Evolutionary conservation across 1,140 invertebrate species (phyloP).

Genomic region (Idris sp.): DNA sequence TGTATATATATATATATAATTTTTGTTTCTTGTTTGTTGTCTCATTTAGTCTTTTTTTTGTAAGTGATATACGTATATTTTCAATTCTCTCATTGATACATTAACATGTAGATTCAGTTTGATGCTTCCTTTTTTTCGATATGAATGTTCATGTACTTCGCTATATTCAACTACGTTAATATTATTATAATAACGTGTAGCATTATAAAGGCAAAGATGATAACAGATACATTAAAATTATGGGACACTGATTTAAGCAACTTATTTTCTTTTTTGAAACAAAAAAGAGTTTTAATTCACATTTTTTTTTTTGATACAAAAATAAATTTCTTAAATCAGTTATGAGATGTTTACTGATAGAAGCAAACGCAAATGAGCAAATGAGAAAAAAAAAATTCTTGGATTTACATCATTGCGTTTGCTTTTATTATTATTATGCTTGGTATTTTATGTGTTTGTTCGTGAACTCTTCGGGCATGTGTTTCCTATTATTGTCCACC

Average conservation of each 20-base stretch:
- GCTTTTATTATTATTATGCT: neutral
- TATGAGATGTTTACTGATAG: slow-evolving; percentile 61
- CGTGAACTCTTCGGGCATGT: slow-evolving; percentile 36
- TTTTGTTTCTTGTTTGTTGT: slow-evolving; percentile 15
- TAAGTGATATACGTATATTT: slow-evolving; percentile 53
- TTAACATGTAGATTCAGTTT: slow-evolving; percentile 57
- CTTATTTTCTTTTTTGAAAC: slow-evolving; percentile 2
- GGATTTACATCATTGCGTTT: slow-evolving; percentile 24
- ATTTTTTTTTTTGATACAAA: too few relatives aligned
- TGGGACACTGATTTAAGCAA: slow-evolving; percentile 5
- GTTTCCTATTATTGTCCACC: slow-evolving; percentile 60
- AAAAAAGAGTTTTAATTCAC: too few relatives aligned
- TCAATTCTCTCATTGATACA: slow-evolving; percentile 55
- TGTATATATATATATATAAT: too few relatives aligned
- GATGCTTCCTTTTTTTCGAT: slow-evolving; percentile 52
- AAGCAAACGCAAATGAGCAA: slow-evolving; percentile 33
- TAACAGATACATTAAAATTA: slow-evolving; percentile 49
- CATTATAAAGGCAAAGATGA: slow-evolving; percentile 61
- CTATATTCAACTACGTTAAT: slow-evolving; percentile 47
- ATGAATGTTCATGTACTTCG: slow-evolving; percentile 55
- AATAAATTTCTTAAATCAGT: slow-evolving; percentile 6
- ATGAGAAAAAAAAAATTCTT: too few relatives aligned
- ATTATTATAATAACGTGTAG: slow-evolving; percentile 53
- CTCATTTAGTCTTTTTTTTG: slow-evolving; percentile 47
- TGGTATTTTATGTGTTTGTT: slow-evolving; percentile 12